Conservation (phyloP, 2,888 invertebrate species). For the Drosophila rubida region DNA sequence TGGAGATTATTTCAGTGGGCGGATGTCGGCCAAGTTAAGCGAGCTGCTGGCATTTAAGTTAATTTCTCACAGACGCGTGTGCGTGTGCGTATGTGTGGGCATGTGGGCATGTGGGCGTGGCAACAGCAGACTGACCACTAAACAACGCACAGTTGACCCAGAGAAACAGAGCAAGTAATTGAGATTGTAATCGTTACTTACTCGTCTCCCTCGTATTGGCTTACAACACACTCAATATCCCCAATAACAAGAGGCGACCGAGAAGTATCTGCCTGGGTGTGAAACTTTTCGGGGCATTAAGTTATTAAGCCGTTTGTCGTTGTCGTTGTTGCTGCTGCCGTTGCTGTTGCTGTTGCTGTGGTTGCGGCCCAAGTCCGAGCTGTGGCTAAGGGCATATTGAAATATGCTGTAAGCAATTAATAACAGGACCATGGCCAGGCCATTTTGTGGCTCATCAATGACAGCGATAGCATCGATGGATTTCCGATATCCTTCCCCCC, state of each 20-base stretch:
- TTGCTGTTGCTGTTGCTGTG: conserved; percentile 4
- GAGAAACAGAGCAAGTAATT: conserved; percentile 63
- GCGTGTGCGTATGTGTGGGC: conserved; percentile 10
- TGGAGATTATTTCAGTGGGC: conserved; percentile 63
- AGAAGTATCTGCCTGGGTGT: conserved; percentile 30
- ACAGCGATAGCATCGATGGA: conserved; percentile 28
- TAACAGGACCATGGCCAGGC: conserved; percentile 55
- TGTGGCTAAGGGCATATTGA: conserved; percentile 63
- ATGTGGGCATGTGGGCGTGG: conserved; percentile 62
- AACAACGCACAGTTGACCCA: conserved; percentile 24
- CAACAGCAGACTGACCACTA: conserved; percentile 18
- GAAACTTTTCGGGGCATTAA: conserved; percentile 72
- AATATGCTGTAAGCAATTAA: conserved; percentile 75
- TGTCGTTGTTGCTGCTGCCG: conserved; percentile 6
- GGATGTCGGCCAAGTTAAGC: conserved; percentile 11
- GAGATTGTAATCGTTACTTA: conserved; percentile 81
- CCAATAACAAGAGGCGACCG: not conserved
- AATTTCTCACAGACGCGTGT: conserved; percentile 52
- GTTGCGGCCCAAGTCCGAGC: conserved; percentile 3
- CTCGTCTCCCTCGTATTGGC: conserved; percentile 49
- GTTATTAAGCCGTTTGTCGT: conserved; percentile 70
- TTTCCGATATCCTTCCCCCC: conserved; percentile 29
- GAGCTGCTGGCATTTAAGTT: conserved; percentile 61
- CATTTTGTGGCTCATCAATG: conserved; percentile 62
- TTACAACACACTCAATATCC: conserved; percentile 33